Base-by-base conservation (phyloP, 2,113 vertebrate genomes). In the Anseranas semipalmata region DNA sequence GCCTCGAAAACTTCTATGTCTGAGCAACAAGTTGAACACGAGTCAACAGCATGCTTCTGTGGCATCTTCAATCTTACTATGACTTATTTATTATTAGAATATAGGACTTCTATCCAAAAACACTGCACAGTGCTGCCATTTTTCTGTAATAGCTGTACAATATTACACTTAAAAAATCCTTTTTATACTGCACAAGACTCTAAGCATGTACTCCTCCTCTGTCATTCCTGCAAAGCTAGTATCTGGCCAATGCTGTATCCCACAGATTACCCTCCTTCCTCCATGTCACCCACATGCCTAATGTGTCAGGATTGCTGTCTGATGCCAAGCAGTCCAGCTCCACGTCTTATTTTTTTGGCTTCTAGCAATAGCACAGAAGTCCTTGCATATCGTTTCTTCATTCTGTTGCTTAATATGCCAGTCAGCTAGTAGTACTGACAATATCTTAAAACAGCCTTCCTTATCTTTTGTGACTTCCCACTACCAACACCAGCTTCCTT, bases 401-500 rank as follows among this genome's bases (percentile, higher is more conserved):
- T 76, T 50, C 35, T 48, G 11, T 60, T 62, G 60, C 13, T 55
- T 46, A n/a, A n/a, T 15, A 48, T 32, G n/a, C 21, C 60, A 62
- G 53, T 35, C 22, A 73, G 1, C 27, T 25, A 46, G n/a, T 27
- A n/a, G n/a, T 37, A 25, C 10, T 81, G n/a, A 35, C 27, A 75
- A 4, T 19, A 56, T 45, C 53, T 85, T 32, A 62, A 32, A 56
- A 28, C 11, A 48, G 20, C 14, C 41, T 56, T 62, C 16, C 16
- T 68, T 55, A 43, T 22, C 12, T 37, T 53, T 80, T 74, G 22
- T 70, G 62, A 66, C 20, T 48, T 56, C 7, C 4, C 48, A 53
- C 43, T 33, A 46, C 13, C 22, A 91, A 37, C 32, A 89, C 2
- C 4, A 0, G 0, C 28, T 48, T 75, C 16, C 35, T 48, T 17